Evolutionary conservation across 2,113 vertebrate genomes (phyloP), one percentile per base, ranked within the genome.

Genomic region (Heloderma charlesbogerti): DNA sequence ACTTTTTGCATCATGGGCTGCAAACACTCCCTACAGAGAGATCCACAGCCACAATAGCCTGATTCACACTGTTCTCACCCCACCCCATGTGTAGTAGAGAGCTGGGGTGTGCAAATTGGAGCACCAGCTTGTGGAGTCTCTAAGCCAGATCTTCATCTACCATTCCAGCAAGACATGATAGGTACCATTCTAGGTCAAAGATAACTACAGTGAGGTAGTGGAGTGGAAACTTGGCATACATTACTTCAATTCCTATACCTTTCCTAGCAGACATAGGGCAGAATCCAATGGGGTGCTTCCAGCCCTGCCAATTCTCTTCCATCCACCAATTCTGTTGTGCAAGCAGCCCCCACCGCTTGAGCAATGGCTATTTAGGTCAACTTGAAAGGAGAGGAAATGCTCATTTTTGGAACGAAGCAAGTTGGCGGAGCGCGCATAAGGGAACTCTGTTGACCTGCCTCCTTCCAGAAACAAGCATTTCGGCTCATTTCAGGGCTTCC

Each of bases 161-260:
- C n/a, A 72, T 69, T 88, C 43, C 57, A 94, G 20, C 16, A 3
- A 63, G 15, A 16, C 60, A 22, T 63, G 20, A 22, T 63, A 63
- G 2, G 60, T 20, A 22, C 60, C 60, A 63, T 29, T 92, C 37
- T 89, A n/a, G 83, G 78, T 71, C 66, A 92, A 93, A 92, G 69
- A 43, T 89, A 93, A 94, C 60, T 20, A 93, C 67, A 93, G 85
- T 48, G 63, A 22, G 72, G 80, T 90, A 51, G 13, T 8, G 92
- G 72, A 29, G 48, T 31, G 18, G 45, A 85, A 92, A 92, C 15
- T 8, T 69, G 3, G 4, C 69, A 29, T 86, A 93, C 43, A 89
- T 87, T 93, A 6, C n/a, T 93, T 43, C 1, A 93, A 91, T 89
- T 82, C 3, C 20, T 92, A 29, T 88, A 88, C 31, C 3, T 86